phyloP scores from a whole-genome alignment of 2,113 vertebrate genomes.

The Cochlearius cochlearius region DNA sequence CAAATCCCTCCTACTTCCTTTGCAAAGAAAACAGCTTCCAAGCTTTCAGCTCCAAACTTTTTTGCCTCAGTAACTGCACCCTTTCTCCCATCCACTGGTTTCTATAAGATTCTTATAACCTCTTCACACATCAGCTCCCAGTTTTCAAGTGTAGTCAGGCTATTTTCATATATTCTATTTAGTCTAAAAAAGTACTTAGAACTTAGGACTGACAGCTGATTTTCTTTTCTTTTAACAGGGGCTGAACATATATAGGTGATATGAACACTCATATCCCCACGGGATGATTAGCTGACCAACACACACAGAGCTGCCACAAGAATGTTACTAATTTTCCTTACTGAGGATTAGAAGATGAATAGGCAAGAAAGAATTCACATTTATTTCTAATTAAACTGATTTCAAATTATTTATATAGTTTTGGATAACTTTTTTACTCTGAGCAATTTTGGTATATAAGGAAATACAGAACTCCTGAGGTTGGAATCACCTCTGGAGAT shows the following conservation, averaged over 20 bases:
- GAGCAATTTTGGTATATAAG: background rate
- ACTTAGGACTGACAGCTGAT: no score
- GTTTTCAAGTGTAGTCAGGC: no score
- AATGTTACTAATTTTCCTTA: background rate
- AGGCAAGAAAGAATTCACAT: background rate
- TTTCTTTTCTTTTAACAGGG: no score
- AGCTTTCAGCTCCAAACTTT: no score
- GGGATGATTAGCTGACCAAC: background rate
- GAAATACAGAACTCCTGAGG: background rate
- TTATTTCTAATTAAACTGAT: background rate
- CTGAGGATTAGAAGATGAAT: background rate
- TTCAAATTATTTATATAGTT: background rate
- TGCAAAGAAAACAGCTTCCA: no score
- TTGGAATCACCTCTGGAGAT: background rate
- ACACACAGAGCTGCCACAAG: background rate
- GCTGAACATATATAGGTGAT: fast-evolving
- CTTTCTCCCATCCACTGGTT: no score
- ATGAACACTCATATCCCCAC: background rate
- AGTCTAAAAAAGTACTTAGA: no score
- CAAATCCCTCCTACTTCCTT: no score
- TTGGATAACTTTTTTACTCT: background rate
- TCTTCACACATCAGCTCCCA: no score
- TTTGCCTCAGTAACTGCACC: no score
- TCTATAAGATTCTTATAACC: no score
- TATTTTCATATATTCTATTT: no score